Percentiles rank a stretch among this genome's conserved stretches.
Conservation (phyloP, 2,113 vertebrate species). For the Fulmarus glacialis region DNA sequence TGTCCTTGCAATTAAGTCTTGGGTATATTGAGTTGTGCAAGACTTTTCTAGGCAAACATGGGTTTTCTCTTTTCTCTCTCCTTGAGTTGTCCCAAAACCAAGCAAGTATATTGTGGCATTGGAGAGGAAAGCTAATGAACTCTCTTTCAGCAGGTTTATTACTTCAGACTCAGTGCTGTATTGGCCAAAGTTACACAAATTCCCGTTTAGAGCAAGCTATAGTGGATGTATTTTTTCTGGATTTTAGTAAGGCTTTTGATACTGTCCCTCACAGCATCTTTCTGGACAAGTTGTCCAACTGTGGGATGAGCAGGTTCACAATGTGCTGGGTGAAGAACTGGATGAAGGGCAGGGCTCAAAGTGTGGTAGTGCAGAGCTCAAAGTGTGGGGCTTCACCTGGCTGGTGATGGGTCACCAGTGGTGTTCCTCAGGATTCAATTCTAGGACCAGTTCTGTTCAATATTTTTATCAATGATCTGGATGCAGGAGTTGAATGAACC, state of each 20-base stretch:
- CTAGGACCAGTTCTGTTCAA: neutral
- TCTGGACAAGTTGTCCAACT: neutral
- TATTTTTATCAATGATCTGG: neutral
- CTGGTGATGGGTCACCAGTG: rapidly evolving
- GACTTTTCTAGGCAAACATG: rapidly evolving
- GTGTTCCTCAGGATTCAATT: neutral
- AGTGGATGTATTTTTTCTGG: neutral
- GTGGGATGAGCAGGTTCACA: neutral
- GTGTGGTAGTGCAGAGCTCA: neutral
- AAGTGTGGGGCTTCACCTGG: too few species aligned
- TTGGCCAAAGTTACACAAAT: neutral
- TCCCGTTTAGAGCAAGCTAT: neutral
- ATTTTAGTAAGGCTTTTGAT: neutral
- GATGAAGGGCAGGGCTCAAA: neutral
- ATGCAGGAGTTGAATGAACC: neutral
- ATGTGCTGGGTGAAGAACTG: neutral
- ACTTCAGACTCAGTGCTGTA: neutral
- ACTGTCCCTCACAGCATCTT: neutral
- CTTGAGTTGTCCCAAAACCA: neutral
- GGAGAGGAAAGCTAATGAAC: neutral
- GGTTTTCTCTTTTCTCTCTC: neutral
- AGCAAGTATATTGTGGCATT: neutral
- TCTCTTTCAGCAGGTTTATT: neutral
- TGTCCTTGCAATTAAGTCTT: neutral
- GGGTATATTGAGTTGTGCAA: neutral